phyloP scores from a whole-genome alignment of 2,888 invertebrate species.

The Chymomyza caudatula region DNA sequence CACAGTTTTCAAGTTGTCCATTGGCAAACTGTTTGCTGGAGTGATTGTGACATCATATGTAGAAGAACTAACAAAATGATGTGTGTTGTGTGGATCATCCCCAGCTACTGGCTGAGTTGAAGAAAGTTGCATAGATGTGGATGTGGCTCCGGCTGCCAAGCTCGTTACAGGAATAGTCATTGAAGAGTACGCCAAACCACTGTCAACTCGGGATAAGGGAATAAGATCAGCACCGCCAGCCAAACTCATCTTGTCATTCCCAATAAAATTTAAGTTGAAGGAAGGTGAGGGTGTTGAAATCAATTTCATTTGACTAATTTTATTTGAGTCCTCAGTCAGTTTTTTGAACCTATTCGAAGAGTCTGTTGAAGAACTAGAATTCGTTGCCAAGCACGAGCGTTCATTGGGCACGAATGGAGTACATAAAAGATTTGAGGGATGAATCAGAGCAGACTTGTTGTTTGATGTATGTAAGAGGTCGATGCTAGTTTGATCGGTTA shows the following conservation, averaged over 20 bases:
- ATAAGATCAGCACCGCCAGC: slow-evolving; percentile 75
- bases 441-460: slow-evolving; percentile 16
- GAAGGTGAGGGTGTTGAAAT: slow-evolving; percentile 1
- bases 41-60: slow-evolving; percentile 57
- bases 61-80: slow-evolving; percentile 14
- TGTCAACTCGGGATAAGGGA: slow-evolving; percentile 57
- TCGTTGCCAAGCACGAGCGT: neutral
- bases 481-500: neutral
- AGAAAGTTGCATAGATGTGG: neutral
- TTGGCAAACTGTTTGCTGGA: slow-evolving; percentile 28
- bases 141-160: slow-evolving; percentile 51
- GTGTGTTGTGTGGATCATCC: slow-evolving; percentile 11
- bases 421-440: slow-evolving; percentile 16
- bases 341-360: slow-evolving; percentile 27
- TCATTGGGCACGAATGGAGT: neutral
- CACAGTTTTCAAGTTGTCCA: slow-evolving; percentile 37
- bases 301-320: neutral
- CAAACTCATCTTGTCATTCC: slow-evolving; percentile 58
- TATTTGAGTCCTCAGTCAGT: slow-evolving; percentile 6
- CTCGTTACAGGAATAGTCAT: slow-evolving; percentile 60
- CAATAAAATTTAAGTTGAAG: slow-evolving; percentile 48
- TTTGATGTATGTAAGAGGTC: neutral
- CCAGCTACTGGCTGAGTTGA: slow-evolving; percentile 19
- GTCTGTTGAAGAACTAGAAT: neutral
- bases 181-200: slow-evolving; percentile 60